These are phyloP conservation scores for Dendrolimus kikuchii DNA, from an alignment of 1,140 invertebrate genomes.

Conservation along the genomic window DNA sequence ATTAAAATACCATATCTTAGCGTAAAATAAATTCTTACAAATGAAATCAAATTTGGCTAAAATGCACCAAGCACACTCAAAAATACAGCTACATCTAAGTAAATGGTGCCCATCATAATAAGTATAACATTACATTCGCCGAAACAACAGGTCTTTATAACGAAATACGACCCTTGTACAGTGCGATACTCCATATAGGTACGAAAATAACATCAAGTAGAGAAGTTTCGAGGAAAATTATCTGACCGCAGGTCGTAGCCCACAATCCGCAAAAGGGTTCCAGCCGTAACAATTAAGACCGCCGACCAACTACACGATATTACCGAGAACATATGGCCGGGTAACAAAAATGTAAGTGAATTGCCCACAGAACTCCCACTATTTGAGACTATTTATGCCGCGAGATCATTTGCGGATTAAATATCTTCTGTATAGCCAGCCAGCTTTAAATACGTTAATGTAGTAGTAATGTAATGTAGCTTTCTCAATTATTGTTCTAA, in stretches of 20 bases:
- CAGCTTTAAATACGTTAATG: too few relatives aligned
- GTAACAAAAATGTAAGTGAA: constrained; percentile 19
- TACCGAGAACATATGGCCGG: constrained; percentile 17
- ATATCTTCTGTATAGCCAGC: too few relatives aligned
- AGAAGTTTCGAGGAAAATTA: constrained; percentile 18
- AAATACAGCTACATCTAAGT: too few relatives aligned
- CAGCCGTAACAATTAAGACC: constrained; percentile 22
- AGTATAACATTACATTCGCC: too few relatives aligned
- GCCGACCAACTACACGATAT: not conserved
- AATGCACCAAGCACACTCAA: too few relatives aligned
- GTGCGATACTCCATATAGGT: not conserved
- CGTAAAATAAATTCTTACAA: too few relatives aligned
- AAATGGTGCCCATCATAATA: too few relatives aligned
- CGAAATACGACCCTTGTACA: not conserved
- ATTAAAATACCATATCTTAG: too few relatives aligned
- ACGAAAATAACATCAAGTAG: constrained; percentile 6
- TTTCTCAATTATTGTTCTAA: too few relatives aligned
- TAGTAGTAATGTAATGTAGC: too few relatives aligned
- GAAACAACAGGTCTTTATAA: too few relatives aligned
- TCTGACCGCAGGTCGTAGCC: constrained; percentile 14
- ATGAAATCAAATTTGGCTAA: too few relatives aligned
- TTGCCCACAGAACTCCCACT: constrained; percentile 9
- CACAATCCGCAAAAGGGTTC: constrained; percentile 22
- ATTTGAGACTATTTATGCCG: not conserved
- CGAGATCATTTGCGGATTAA: not conserved